phyloP scores from a whole-genome alignment of 2,888 invertebrate genomes.

The Dermolepida albohirtum region DNA sequence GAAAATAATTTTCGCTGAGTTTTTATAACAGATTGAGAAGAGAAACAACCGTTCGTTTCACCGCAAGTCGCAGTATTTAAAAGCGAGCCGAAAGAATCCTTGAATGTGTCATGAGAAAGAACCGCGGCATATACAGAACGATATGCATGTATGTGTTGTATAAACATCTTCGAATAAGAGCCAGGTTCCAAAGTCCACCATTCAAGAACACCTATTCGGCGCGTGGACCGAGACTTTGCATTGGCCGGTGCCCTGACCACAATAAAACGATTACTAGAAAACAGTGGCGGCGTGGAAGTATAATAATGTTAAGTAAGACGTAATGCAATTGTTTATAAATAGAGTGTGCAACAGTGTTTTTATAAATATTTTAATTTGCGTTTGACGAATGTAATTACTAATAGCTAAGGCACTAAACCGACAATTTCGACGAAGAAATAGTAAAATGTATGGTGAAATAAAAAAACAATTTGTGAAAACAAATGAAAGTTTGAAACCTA shows the following conservation, averaged over 20 bases:
- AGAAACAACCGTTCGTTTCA: not conserved
- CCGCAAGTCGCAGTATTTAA: not conserved
- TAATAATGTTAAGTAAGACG: too few species aligned
- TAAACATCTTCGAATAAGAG: slow-evolving; percentile 26
- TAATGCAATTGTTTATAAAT: too few species aligned
- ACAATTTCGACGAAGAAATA: too few species aligned
- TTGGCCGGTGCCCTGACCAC: slow-evolving; percentile 2
- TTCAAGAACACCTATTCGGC: slow-evolving; percentile 20
- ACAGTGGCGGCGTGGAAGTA: slow-evolving; percentile 1
- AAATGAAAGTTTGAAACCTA: too few species aligned
- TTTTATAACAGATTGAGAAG: too few species aligned
- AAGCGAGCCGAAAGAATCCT: slow-evolving; percentile 1
- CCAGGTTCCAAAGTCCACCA: slow-evolving; percentile 22
- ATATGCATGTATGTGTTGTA: slow-evolving; percentile 10
- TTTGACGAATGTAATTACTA: too few species aligned
- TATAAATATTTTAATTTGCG: too few species aligned
- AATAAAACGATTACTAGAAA: not conserved
- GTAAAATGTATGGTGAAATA: too few species aligned
- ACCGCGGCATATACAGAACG: not conserved
- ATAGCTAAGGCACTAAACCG: too few species aligned
- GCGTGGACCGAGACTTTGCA: slow-evolving; percentile 11
- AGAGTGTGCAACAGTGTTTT: too few species aligned
- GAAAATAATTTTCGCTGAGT: too few species aligned
- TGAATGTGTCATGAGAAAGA: slow-evolving; percentile 8
- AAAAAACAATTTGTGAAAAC: too few species aligned